phyloP scores from a whole-genome alignment of 2,113 vertebrate species.

The Mystacornis crossleyi region DNA sequence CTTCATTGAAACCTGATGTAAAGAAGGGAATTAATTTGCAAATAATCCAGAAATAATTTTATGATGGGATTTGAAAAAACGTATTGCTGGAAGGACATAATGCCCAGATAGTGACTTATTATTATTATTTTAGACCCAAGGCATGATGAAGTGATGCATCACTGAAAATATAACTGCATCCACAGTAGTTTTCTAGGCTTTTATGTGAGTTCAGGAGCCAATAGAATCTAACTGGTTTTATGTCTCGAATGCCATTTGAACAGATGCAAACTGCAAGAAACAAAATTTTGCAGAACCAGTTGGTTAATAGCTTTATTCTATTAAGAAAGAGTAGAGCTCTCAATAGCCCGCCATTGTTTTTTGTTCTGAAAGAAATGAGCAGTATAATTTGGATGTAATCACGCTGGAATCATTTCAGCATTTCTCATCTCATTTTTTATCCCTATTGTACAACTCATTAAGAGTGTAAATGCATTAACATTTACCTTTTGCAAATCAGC shows the following conservation, averaged over 20 bases:
- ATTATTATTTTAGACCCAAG: background rate
- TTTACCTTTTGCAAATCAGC: background rate
- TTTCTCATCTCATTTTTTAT: slow-evolving; percentile 11
- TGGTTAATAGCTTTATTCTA: slow-evolving; percentile 14
- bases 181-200: background rate
- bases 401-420: slow-evolving; percentile 16
- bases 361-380: background rate
- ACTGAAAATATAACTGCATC: background rate
- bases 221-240: slow-evolving; percentile 11
- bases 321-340: background rate
- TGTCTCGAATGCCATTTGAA: background rate
- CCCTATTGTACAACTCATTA: background rate
- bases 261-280: background rate
- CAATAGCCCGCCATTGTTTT: slow-evolving; percentile 12
- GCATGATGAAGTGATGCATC: background rate
- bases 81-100: background rate
- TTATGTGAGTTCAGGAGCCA: background rate
- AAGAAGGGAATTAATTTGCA: background rate
- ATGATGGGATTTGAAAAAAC: background rate
- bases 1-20: background rate
- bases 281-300: background rate
- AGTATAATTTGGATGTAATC: slow-evolving; percentile 27
- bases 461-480: background rate
- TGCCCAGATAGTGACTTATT: background rate
- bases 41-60: slow-evolving; percentile 25